phyloP scores from a whole-genome alignment of 2,113 vertebrate species.

The Planiliza haematocheilus region DNA sequence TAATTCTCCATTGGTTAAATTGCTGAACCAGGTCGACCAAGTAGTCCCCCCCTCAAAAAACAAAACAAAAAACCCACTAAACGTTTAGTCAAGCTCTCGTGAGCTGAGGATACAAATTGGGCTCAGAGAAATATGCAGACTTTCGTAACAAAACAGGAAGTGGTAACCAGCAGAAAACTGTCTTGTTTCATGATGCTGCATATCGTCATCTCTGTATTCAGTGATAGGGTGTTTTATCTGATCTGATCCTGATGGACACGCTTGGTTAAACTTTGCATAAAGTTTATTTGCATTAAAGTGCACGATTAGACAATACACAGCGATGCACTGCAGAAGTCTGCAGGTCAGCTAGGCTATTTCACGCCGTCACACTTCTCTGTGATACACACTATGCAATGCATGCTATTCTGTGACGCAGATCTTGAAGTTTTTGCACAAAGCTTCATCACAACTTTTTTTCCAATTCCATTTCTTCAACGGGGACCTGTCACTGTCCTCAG shows the following conservation, averaged over 20 bases:
- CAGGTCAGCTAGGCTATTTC: not conserved
- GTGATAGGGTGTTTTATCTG: too few relatives aligned
- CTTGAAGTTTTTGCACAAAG: too few relatives aligned
- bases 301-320: not conserved
- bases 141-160: slow-evolving; percentile 2
- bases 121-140: slow-evolving; percentile 2
- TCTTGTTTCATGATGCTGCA: not conserved
- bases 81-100: slow-evolving; percentile 52
- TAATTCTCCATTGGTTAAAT: slow-evolving; percentile 67
- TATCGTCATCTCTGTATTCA: not conserved
- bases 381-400: too few relatives aligned
- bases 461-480: too few relatives aligned
- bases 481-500: too few relatives aligned
- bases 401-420: too few relatives aligned
- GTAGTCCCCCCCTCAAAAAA: too few relatives aligned
- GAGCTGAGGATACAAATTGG: slow-evolving; percentile 32
- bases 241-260: too few relatives aligned
- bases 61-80: slow-evolving; percentile 39
- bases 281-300: slow-evolving; percentile 20
- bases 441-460: too few relatives aligned
- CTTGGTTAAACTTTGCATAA: not conserved
- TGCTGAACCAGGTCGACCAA: slow-evolving; percentile 65
- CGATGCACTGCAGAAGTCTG: not conserved
- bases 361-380: too few relatives aligned
- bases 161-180: not conserved